A percentile compares a stretch with the other conserved stretches of the same genome.
Evolutionary conservation across 2,888 invertebrate genomes (phyloP).

Genomic region (Papilio protenor): DNA sequence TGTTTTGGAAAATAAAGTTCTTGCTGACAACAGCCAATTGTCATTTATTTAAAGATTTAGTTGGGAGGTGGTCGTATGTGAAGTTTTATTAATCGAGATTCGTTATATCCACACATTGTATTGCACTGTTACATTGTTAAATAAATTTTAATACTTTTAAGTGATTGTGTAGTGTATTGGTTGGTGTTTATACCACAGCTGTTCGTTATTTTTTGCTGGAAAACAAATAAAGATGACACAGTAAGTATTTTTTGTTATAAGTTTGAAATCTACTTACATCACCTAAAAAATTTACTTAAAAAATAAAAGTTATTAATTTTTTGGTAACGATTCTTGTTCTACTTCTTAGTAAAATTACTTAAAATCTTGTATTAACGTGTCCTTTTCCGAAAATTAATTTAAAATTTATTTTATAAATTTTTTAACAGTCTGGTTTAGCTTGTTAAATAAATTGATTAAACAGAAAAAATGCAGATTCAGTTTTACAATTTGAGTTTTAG

Average conservation of each 20-base stretch:
- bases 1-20: constrained; percentile 17
- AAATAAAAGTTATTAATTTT: neutral
- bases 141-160: neutral
- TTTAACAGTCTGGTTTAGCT: too few species aligned
- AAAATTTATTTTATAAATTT: too few species aligned
- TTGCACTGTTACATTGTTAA: neutral
- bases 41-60: constrained; percentile 19
- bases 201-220: constrained; percentile 1
- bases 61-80: constrained; percentile 3
- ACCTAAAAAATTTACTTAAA: neutral
- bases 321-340: too few species aligned
- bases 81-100: neutral
- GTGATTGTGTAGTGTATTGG: constrained; percentile 28
- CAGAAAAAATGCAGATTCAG: too few species aligned
- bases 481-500: too few species aligned
- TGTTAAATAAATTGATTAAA: too few species aligned
- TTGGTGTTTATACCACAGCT: constrained; percentile 10
- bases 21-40: constrained; percentile 21
- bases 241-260: constrained; percentile 25
- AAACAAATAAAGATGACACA: constrained; percentile 34
- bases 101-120: neutral
- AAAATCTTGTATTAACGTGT: too few species aligned
- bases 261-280: neutral
- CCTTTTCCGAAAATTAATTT: too few species aligned
- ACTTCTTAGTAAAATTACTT: too few species aligned